Evolutionary conservation across 1,140 invertebrate species (phyloP).

Genomic region (Drosophila persimilis): DNA sequence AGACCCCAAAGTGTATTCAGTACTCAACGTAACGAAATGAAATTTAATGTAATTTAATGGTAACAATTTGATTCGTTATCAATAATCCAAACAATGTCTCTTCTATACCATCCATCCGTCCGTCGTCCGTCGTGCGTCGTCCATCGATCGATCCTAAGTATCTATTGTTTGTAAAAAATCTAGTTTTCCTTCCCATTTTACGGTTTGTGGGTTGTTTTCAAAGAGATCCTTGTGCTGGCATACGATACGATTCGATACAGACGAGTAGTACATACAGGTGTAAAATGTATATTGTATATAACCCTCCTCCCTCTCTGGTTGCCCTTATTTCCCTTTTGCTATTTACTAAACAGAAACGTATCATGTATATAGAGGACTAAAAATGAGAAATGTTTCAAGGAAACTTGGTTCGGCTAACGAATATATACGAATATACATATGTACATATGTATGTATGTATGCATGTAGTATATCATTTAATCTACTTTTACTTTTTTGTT

Average conservation of each 20-base stretch:
- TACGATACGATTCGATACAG: slow-evolving; percentile 44
- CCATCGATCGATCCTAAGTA: slow-evolving; percentile 9
- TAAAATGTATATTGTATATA: background rate
- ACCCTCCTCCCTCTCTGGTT: slow-evolving; percentile 2
- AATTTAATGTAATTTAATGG: slow-evolving; percentile 21
- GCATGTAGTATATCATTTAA: slow-evolving; percentile 25
- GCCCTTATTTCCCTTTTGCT: slow-evolving; percentile 20
- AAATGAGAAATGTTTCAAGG: slow-evolving; percentile 22
- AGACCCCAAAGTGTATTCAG: background rate
- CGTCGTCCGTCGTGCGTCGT: too few species aligned
- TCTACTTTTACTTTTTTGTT: slow-evolving; percentile 13
- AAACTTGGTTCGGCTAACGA: slow-evolving; percentile 38
- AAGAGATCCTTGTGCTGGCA: slow-evolving; percentile 63
- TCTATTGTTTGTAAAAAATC: slow-evolving; percentile 33
- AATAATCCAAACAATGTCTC: slow-evolving; percentile 7
- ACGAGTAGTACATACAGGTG: background rate
- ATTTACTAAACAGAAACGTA: slow-evolving; percentile 34
- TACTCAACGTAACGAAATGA: slow-evolving; percentile 27
- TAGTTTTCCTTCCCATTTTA: slow-evolving; percentile 21
- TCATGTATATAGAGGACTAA: slow-evolving; percentile 20
- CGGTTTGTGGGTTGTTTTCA: slow-evolving; percentile 39
- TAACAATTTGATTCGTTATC: too few species aligned
- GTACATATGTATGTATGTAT: background rate
- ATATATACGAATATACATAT: slow-evolving; percentile 24
- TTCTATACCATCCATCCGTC: too few species aligned